Percentiles rank a stretch among this genome's conserved stretches.
phyloP scores from a whole-genome alignment of 2,888 invertebrate genomes.

The Oasisia sp. region DNA sequence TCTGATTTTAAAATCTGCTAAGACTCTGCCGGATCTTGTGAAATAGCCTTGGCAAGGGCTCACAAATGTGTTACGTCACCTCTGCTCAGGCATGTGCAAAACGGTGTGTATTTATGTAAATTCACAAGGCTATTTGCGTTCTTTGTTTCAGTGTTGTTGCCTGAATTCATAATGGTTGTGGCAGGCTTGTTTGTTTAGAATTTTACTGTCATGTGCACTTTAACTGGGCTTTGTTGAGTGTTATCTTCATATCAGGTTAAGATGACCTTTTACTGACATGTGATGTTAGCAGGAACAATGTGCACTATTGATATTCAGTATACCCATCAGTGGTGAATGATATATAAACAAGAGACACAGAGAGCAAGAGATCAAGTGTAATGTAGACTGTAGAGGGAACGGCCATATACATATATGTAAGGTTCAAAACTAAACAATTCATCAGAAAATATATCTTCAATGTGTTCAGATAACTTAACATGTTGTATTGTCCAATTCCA shows the following conservation, averaged over 20 bases:
- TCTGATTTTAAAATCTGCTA: not conserved
- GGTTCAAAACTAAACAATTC: too few species aligned
- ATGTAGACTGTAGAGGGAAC: not conserved
- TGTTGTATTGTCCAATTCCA: not conserved
- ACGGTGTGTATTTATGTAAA: not conserved
- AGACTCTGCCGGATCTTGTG: not conserved
- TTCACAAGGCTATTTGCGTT: not conserved
- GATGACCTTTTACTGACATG: not conserved
- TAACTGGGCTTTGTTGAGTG: constrained; percentile 3
- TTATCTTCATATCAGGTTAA: constrained; percentile 1
- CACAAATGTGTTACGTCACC: not conserved
- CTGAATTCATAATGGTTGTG: constrained; percentile 10
- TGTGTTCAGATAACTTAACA: not conserved
- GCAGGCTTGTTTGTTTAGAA: constrained; percentile 6
- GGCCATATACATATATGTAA: too few species aligned
- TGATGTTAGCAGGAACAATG: not conserved
- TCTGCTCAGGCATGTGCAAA: not conserved
- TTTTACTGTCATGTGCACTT: not conserved
- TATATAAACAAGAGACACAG: not conserved
- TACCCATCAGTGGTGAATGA: not conserved
- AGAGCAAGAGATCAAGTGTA: not conserved
- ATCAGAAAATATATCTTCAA: too few species aligned
- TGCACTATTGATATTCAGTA: not conserved
- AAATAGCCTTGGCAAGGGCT: not conserved
- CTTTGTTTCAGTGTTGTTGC: constrained; percentile 4